phyloP scores from a whole-genome alignment of 2,797 vertebrate species.

The Malurus splendens region DNA sequence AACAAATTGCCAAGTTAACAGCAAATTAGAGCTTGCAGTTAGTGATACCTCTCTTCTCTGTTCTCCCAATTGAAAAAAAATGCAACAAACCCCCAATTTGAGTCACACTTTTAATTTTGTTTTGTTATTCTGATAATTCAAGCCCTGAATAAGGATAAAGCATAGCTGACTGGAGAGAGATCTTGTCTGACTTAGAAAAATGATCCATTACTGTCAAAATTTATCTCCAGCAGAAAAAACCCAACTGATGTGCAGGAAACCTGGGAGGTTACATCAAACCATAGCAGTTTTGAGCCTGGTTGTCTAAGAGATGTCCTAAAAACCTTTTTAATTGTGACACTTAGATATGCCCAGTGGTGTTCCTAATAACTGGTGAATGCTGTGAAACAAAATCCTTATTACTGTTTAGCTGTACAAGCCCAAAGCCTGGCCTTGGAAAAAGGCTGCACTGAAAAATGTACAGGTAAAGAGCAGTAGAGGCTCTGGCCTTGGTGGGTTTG shows the following conservation, averaged over 20 bases:
- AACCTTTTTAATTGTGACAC: not conserved
- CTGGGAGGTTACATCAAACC: not conserved
- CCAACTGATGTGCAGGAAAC: not conserved
- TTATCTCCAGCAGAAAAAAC: not conserved
- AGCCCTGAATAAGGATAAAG: not conserved
- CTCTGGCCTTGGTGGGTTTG: not conserved
- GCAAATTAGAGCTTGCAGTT: not conserved
- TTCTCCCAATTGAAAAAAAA: not conserved
- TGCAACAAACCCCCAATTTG: not conserved
- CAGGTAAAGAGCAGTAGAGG: not conserved
- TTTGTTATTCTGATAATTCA: not conserved
- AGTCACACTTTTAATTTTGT: not conserved
- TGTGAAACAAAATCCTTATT: not conserved
- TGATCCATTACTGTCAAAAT: not conserved
- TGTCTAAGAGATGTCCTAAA: not conserved
- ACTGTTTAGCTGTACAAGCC: not conserved
- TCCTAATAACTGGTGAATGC: not conserved
- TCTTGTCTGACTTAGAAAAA: not conserved
- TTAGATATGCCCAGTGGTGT: not conserved
- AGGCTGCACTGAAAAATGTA: not conserved
- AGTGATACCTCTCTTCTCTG: not conserved
- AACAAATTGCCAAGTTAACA: not conserved
- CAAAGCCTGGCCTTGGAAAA: not conserved
- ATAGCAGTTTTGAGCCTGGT: not conserved
- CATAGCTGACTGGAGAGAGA: not conserved